Evolutionary conservation across 2,113 vertebrate genomes (phyloP), one percentile per base, ranked within the genome.

Genomic region (Mus spicilegus): DNA sequence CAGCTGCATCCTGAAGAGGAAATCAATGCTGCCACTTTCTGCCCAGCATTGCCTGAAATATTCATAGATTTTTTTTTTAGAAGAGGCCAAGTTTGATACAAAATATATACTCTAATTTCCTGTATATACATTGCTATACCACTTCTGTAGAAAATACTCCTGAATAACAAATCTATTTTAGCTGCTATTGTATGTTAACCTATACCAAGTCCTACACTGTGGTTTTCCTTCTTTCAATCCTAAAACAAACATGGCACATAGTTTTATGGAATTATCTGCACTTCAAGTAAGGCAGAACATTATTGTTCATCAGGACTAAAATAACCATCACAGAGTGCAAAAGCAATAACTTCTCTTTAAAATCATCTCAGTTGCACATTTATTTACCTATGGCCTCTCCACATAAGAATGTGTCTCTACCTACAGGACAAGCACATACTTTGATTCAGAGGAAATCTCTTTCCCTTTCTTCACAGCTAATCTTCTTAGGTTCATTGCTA

Each of bases 1-100:
- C 69, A 26, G 51, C 58, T 93, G 58, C 84, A 85, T n/a, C 6
- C 80, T 0, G 3, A 63, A 76, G 9, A 77, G 4, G 76, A 90
- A 93, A 94, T 81, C 93, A 84, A 7, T 95, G 80, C 24, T 42
- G 8, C 51, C 70, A 70, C 39, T 2, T 81, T 85, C 39, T 95
- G 56, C 72, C 65, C 28, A 85, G n/a, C 26, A 90, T 26, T 87
- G 16, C 87, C 70, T 93, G 51, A 84, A 96, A 90, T 96, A 94
- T 26, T 86, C 63, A 92, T 9, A 90, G 33, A 56, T 56, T 58
- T 67, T 58, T 78, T 89, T 70, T 90, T n/a, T 56, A 69, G 22
- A 95, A 26, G 36, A 96, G 16, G 26, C 30, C 6, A 78, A 58
- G 89, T 82, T 58, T 78, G 13, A 91, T 5, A 46, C 56, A 49